Evolutionary conservation across 2,888 invertebrate species (phyloP), one percentile per base, ranked within the genome.

Genomic region (Microchrysa polita): DNA sequence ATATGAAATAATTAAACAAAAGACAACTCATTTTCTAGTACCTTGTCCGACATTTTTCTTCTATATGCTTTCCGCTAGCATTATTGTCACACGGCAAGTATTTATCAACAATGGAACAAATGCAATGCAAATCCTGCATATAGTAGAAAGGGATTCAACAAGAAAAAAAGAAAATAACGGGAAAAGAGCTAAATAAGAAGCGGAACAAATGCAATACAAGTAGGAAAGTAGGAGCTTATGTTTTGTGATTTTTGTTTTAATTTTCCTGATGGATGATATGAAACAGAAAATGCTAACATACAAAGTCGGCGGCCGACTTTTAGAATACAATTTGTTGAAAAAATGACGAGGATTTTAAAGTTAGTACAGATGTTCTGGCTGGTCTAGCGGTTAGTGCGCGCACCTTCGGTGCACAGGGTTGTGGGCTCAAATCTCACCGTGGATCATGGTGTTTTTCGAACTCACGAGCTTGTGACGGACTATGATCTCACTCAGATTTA

Each of bases 1-100:
- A 81, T 81, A 82, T 81, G 79, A 80, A 81, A 83, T 83, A 82
- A 83, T 82, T 81, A 80, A 80, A 80, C 79, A 69, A 69, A 69
- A 69, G 69, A 40, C 42, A 42, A 57, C 57, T 69, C 69, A 69
- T 55, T 69, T 69, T 55, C 40, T 55, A 69, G 69, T 69, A 40
- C 69, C 69, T 69, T 69, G 69, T 69, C 69, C 69, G 69, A 69
- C 69, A 69, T 69, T 69, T n/a, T n/a, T 65, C 44, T 65, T 65
- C 22, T 34, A 34, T n/a, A n/a, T 7, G 27, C 27, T 34, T 34
- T 34, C 27, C 27, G 27, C 27, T 34, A 34, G 34, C n/a, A n/a
- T n/a, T 42, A 69, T 69, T 69, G 69, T 69, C 69, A 57, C 34
- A 40, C 57, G 20, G 57, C 48, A 14, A 48, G 18, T 40, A 53